Base-by-base conservation (phyloP, 2,113 vertebrate genomes). In the Brachionichthys hirsutus region DNA sequence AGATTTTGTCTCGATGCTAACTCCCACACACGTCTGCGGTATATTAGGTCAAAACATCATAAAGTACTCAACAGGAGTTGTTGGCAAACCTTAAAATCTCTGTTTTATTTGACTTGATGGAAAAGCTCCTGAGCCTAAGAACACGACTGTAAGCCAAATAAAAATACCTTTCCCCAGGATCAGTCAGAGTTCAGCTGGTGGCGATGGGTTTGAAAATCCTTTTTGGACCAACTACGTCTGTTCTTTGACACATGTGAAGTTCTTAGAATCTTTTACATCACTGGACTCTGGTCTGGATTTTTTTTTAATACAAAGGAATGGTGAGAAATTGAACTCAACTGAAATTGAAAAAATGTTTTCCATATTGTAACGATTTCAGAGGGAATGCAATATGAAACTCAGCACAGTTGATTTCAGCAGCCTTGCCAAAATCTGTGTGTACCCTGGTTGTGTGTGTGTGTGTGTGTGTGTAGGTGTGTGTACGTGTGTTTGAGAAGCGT, bases 321-420 rank as follows among this genome's bases (percentile, higher is more conserved):
- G 57, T 18, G n/a, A 64, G 42, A 59, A n/a, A n/a, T n/a, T n/a
- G n/a, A n/a, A n/a, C n/a, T n/a, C 17, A 13, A 42, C 16, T 66
- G 52, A 66, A 65, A 69, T 14, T 73, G 44, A 72, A 36, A 56
- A 67, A 43, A 56, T 83, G 4, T 30, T 81, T 84, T 51, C 57
- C 73, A 54, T 19, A 68, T 60, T 81, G 70, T 77, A 4, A 6
- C 65, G 53, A 73, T 61, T 75, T 67, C 53, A 63, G 52, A 17
- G 42, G 55, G 24, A 58, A 60, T 56, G 77, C 59, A 42, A 59
- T 49, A 55, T 0, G 1, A 2, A 35, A 36, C 54, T 30, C 24
- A 30, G 24, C 24, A 3, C 8, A 30, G 24, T 30, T 8, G 1
- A 16, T 58, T 78, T 71, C 63, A 66, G 40, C 77, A 73, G 56